phyloP scores from a whole-genome alignment of 2,113 vertebrate species.

The Pleuronectes platessa region DNA sequence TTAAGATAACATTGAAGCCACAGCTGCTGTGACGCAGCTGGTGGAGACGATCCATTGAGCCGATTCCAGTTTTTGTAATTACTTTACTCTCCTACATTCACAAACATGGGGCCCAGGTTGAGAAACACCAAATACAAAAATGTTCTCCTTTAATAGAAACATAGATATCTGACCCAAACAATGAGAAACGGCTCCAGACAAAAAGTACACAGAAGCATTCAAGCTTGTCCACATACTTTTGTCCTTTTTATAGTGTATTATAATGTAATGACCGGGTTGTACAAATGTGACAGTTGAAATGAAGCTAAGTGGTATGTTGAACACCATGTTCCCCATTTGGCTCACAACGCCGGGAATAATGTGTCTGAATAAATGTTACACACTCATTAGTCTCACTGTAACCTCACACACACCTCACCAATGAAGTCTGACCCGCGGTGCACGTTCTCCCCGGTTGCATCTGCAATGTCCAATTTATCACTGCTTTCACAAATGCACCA shows the following conservation, averaged over 20 bases:
- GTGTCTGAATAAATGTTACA: slow-evolving; percentile 7
- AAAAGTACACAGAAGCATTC: background rate
- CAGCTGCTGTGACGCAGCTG: too few species aligned
- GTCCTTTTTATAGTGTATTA: background rate
- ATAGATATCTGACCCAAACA: too few species aligned
- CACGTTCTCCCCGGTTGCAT: slow-evolving; percentile 22
- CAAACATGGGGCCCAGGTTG: too few species aligned
- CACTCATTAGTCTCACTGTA: slow-evolving; percentile 22
- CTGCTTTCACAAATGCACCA: slow-evolving; percentile 18
- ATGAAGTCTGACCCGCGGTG: slow-evolving; percentile 27
- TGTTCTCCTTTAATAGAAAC: background rate
- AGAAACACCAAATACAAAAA: too few species aligned
- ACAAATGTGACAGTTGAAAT: slow-evolving; percentile 19
- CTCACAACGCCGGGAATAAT: background rate
- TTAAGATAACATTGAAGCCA: too few species aligned
- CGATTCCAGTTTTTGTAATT: too few species aligned
- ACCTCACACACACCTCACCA: slow-evolving; percentile 17
- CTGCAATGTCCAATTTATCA: slow-evolving; percentile 21
- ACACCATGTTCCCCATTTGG: slow-evolving; percentile 19
- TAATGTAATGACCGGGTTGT: background rate
- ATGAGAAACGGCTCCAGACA: background rate
- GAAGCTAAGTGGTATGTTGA: background rate
- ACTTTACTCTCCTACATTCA: too few species aligned
- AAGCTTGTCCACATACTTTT: background rate
- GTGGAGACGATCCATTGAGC: too few species aligned